phyloP scores from a whole-genome alignment of 2,113 vertebrate genomes.

The Phaethon lepturus region DNA sequence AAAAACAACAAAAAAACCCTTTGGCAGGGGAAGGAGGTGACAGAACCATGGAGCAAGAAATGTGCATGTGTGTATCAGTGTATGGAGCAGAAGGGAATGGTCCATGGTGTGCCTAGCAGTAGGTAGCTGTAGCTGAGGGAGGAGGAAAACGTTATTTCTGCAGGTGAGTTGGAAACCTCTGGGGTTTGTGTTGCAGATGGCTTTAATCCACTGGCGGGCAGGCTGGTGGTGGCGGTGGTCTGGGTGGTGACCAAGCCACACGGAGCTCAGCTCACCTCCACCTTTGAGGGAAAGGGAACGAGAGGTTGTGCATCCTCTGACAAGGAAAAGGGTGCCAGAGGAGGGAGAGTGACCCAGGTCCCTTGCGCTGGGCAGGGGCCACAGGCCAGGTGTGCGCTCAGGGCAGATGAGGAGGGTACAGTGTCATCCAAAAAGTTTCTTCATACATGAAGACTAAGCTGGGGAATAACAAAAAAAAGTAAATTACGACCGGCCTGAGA shows the following conservation, averaged over 20 bases:
- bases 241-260: background rate
- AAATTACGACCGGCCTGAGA: background rate
- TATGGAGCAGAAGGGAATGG: background rate
- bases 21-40: background rate
- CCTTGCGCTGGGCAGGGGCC: background rate
- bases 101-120: background rate
- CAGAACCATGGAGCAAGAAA: background rate
- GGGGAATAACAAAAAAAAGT: background rate
- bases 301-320: rapidly evolving
- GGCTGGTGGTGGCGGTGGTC: background rate
- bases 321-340: rapidly evolving
- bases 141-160: background rate
- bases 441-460: background rate
- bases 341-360: background rate
- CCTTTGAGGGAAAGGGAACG: background rate
- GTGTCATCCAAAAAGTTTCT: background rate
- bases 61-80: background rate
- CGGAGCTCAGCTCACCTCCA: background rate
- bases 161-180: background rate
- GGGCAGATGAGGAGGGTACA: background rate
- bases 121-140: background rate
- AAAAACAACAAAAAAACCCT: background rate
- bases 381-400: background rate
- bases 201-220: background rate
- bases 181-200: background rate